Base-by-base conservation (phyloP, 2,797 vertebrate genomes). In the Scomberomorus guttatus region DNA sequence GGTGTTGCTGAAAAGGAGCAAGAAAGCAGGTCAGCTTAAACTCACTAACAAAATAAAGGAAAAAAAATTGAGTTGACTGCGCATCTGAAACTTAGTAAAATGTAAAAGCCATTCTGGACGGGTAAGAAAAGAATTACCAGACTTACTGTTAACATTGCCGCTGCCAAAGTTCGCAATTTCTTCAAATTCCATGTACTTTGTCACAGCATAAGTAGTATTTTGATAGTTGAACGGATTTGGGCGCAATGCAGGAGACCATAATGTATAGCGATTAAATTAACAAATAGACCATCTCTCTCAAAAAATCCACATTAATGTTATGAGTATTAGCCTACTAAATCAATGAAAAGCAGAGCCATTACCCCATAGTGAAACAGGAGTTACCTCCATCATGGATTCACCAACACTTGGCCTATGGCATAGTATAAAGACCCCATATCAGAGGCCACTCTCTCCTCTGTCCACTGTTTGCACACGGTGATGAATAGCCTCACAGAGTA, bases 341-440 rank as follows among this genome's bases (percentile, higher is more conserved):
- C 22, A 84, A 78, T 70, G 11, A 74, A 79, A 72, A 75, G 34
- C 50, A 69, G 71, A 79, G 29, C 62, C 29, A 75, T 57, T 54
- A 18, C 44, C 65, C 66, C 22, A 79, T 67, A 85, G 62, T 73
- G 44, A 89, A 79, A 86, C 48, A 86, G 63, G 76, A 77, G 84
- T 93, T 93, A 92, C 91, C 91, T 92, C 80, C 90, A 92, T 92
- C 77, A 77, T 82, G 77, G 84, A 83, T 81, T 89, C 86, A 85
- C 69, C 83, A 79, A 82, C 71, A 88, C 70, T 83, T 87, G 85
- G 80, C 83, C 51, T 72, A 61, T 80, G 70, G 71, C 75, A 75
- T 11, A 68, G 82, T 69, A 86, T 84, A 75, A 80, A 70, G 62
- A 78, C 55, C 75, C 77, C 80, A 81, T 78, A 79, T 82, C 69